phyloP scores from a whole-genome alignment of 1,140 invertebrate species.

The Rhizoglyphus robini region DNA sequence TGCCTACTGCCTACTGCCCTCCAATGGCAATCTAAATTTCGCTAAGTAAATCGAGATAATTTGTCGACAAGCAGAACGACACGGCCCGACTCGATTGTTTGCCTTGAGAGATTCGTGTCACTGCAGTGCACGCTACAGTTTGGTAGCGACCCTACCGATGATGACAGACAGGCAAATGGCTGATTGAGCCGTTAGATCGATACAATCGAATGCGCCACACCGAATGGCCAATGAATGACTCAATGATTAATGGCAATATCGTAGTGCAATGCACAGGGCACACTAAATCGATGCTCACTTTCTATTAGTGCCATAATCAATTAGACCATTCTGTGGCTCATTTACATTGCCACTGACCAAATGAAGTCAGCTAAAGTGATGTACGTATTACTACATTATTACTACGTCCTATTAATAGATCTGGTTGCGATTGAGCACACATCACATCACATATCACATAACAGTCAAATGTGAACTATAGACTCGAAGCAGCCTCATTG shows the following conservation, averaged over 20 bases:
- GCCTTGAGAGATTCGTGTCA: too few relatives aligned
- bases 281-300: not conserved
- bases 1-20: not conserved
- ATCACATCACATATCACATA: too few relatives aligned
- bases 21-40: not conserved
- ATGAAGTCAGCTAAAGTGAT: not conserved
- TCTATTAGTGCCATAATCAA: not conserved
- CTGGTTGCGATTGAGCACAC: too few relatives aligned
- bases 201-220: not conserved
- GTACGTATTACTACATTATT: not conserved
- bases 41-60: slow-evolving; percentile 10
- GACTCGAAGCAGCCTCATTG: too few relatives aligned
- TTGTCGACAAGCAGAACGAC: too few relatives aligned
- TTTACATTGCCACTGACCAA: not conserved
- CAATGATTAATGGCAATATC: not conserved
- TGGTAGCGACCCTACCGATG: not conserved
- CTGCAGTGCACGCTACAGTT: too few relatives aligned
- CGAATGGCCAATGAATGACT: not conserved
- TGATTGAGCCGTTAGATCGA: not conserved
- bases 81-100: not conserved
- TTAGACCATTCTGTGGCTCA: not conserved
- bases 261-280: not conserved
- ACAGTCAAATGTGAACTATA: too few relatives aligned
- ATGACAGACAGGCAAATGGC: not conserved
- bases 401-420: not conserved